A percentile compares a stretch with the other conserved stretches of the same genome.
Evolutionary conservation across 2,888 invertebrate species (phyloP).

Genomic region (Cephus runcator): DNA sequence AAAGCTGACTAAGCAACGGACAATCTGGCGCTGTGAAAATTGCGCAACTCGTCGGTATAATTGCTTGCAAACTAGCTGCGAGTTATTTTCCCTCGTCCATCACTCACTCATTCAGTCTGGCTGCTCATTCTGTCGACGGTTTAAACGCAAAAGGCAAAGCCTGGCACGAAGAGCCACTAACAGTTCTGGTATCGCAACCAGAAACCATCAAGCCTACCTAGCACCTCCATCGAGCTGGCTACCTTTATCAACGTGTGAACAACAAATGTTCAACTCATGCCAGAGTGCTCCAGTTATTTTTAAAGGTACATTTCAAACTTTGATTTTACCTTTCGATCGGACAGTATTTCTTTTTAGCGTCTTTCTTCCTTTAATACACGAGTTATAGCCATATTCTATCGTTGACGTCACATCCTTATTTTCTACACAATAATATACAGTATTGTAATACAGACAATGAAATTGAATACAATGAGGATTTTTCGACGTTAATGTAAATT

Average conservation of each 20-base stretch:
- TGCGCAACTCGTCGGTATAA: conserved; percentile 32
- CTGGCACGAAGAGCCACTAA: conserved; percentile 51
- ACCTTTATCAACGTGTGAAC: background rate
- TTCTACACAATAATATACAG: background rate
- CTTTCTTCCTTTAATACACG: background rate
- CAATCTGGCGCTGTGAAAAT: conserved; percentile 11
- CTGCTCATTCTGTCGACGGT: conserved; percentile 52
- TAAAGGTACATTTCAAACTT: background rate
- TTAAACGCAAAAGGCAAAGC: conserved; percentile 44
- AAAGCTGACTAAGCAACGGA: background rate
- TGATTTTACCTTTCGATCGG: background rate
- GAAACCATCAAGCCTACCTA: background rate
- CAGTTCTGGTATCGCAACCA: background rate
- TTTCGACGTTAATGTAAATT: background rate
- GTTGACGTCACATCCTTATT: background rate
- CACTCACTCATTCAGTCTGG: conserved; percentile 51
- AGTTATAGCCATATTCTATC: background rate
- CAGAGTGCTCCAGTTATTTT: background rate
- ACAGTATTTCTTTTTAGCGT: background rate
- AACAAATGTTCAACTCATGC: background rate
- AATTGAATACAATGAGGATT: background rate
- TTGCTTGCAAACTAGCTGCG: conserved; percentile 31
- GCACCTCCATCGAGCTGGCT: background rate
- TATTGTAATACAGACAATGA: background rate
- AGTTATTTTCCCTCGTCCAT: conserved; percentile 51